Base-by-base conservation (phyloP, 2,113 vertebrate species). In the Trichechus manatus region DNA sequence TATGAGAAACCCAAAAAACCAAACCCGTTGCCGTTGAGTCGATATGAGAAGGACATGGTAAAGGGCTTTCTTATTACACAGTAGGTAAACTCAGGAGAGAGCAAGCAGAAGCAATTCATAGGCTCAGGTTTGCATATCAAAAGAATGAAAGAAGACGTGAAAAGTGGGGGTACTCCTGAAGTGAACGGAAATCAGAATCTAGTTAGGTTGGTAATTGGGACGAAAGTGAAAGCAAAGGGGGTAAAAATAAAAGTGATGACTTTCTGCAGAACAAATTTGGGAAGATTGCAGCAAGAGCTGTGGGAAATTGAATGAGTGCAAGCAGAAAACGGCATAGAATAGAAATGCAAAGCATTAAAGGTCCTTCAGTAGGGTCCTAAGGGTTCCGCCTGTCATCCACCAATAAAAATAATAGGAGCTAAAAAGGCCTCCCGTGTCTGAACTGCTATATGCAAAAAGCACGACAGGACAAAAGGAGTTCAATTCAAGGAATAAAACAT, bases 221-320 rank as follows among this genome's bases (percentile, higher is more conserved):
- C 86, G 95, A 84, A 97, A 93, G 93, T 89, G 39, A 97, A 97
- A 97, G 95, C 80, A 94, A 96, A 96, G 42, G 36, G 17, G 83
- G 70, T 91, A 95, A 96, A 97, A 94, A 96, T 94, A 97, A 95
- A 96, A 97, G 80, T 91, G 96, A 91, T 97, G 87, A 33, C 9
- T 96, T 95, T 97, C 93, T 91, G 84, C 81, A 95, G 75, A 89
- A 97, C n/a, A 36, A 97, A 96, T 92, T 94, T 96, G 83, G n/a
- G 64, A 56, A 96, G 96, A 91, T 95, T 97, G 68, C 92, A 93
- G 94, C 84, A 97, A 92, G 74, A 97, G 89, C 94, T 64, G 29
- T 53, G 61, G 93, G 47, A 97, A 98, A 97, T 97, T 92, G 86
- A 91, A 93, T 94, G 95, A 96, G 75, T 94, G 19, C 4, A 8